Evolutionary conservation across 2,888 invertebrate species (phyloP).

Genomic region (Aphrophora alni): DNA sequence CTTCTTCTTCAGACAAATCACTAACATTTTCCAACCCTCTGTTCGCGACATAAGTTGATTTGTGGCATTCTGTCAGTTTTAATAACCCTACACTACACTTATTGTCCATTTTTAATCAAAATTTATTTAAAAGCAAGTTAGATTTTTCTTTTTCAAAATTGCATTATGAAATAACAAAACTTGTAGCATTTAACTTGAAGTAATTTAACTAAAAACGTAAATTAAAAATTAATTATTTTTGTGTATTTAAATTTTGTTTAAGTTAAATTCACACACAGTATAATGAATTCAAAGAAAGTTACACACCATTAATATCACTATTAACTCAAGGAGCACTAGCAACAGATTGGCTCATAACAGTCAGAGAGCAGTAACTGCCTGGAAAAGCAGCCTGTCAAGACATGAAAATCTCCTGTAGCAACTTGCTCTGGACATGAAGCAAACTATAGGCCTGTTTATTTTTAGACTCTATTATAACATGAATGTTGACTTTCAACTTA

Average conservation of each 20-base stretch:
- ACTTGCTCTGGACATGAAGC: not conserved
- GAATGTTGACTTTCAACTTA: not conserved
- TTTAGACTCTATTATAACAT: not conserved
- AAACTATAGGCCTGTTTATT: no score
- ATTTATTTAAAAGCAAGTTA: no score
- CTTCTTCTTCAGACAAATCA: slow-evolving; percentile 18
- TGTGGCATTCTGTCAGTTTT: slow-evolving; percentile 17
- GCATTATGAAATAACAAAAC: not conserved
- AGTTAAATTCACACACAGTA: not conserved
- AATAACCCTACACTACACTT: slow-evolving; percentile 16
- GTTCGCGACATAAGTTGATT: no score
- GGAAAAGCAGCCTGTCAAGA: slow-evolving; percentile 7
- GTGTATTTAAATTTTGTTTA: no score
- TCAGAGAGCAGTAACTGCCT: not conserved
- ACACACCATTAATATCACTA: not conserved
- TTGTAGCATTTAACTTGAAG: not conserved
- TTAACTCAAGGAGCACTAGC: slow-evolving; percentile 3
- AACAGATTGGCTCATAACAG: slow-evolving; percentile 7
- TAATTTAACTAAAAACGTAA: not conserved
- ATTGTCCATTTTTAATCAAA: not conserved
- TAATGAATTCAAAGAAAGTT: not conserved
- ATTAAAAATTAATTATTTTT: no score
- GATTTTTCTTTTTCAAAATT: no score
- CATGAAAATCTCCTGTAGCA: slow-evolving; percentile 6
- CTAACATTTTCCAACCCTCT: no score